Evolutionary conservation across 2,888 invertebrate species (phyloP), one percentile per base, ranked within the genome.

Genomic region (Caenorhabditis afra): DNA sequence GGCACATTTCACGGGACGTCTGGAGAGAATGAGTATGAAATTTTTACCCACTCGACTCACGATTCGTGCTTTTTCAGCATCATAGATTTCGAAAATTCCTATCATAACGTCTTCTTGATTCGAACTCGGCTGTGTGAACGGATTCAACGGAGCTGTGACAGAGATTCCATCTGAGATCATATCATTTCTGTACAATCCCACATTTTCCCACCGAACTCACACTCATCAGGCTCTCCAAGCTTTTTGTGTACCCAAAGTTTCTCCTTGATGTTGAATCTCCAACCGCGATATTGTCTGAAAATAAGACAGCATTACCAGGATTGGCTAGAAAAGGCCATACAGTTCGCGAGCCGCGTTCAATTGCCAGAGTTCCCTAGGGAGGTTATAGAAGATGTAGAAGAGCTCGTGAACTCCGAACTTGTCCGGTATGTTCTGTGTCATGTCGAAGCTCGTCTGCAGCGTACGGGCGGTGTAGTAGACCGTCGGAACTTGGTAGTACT

Each of bases 381-480:
- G 39, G 37, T 79, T 79, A 45, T 79, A 79, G 23, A 79, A 79
- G 1, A 79, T 65, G 59, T 74, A 79, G 53, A 79, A 70, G 23
- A 79, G 64, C 53, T 74, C 79, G 22, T 70, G 55, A 37, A 59
- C 50, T 1, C 70, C 74, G 7, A 67, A 64, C 64, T 77, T 77
- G 10, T 70, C 68, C 1, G 77, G 77, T 18, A 77, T 59, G 22
- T 70, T 64, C 5, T 59, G 50, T 0, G 52, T 23, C 77, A 77
- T 70, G 18, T 77, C 77, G 45, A 65, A 53, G 39, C 29, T 77
- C 1, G 50, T 12, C 14, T 50, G 62, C 14, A 77, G 61, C 3
- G 65, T 65, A 14, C 59, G 47, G n/a, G 70, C 68, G 7, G 77
- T 77, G 41, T 77, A 70, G 22, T 77, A 77, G 14, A 70, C 70